Evolutionary conservation across 2,113 vertebrate genomes (phyloP).

Genomic region (Chroicocephalus ridibundus): DNA sequence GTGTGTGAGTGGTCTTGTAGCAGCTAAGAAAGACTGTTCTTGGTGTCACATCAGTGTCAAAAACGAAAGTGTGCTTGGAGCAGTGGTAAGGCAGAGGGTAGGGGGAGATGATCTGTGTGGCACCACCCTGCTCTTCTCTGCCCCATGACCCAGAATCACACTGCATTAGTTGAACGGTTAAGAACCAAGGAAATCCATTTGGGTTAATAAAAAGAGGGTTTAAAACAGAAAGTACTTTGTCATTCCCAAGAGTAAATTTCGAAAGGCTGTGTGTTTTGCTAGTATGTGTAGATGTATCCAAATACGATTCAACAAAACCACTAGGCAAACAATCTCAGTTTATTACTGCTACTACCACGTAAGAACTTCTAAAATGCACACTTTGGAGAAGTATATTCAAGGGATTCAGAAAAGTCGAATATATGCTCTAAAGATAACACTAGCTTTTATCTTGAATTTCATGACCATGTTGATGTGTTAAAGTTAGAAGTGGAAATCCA

Average conservation of each 20-base stretch:
- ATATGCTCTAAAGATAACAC: background rate
- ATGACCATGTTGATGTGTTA: background rate
- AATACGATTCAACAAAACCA: background rate
- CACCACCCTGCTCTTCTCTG: background rate
- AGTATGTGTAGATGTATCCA: background rate
- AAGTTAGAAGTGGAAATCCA: background rate
- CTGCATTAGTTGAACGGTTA: background rate
- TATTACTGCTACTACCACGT: background rate
- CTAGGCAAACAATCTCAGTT: background rate
- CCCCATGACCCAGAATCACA: background rate
- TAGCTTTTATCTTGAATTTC: background rate
- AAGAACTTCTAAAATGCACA: background rate
- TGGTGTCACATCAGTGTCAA: background rate
- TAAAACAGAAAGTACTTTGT: background rate
- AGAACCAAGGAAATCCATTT: background rate
- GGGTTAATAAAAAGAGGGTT: background rate
- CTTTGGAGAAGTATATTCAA: background rate
- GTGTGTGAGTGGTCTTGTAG: background rate
- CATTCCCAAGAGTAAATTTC: background rate
- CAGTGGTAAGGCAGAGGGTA: background rate
- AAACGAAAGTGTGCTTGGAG: background rate
- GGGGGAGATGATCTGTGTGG: fast-evolving
- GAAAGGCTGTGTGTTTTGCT: slow-evolving; percentile 20
- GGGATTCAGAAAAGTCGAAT: background rate
- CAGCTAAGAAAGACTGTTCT: background rate